phyloP scores from a whole-genome alignment of 2,888 invertebrate genomes.

The Aplocera efformata region DNA sequence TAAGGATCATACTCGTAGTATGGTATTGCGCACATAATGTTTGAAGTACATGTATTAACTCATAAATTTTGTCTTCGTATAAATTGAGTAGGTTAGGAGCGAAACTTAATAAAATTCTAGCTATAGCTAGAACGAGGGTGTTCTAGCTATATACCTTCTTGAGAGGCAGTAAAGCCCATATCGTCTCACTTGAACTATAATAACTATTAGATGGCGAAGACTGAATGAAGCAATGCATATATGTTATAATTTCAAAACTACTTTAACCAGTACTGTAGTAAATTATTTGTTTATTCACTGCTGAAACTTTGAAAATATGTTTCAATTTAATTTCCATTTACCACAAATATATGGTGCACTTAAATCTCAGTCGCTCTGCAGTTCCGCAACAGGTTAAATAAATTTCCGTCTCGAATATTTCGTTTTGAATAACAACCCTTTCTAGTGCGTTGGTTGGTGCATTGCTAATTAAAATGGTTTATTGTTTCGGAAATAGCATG shows the following conservation, averaged over 20 bases:
- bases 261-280: not conserved
- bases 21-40: too few relatives aligned
- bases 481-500: conserved; percentile 28
- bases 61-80: too few relatives aligned
- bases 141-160: too few relatives aligned
- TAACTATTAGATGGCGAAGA: too few relatives aligned
- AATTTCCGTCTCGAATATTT: conserved; percentile 35
- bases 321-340: conserved; percentile 14
- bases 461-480: conserved; percentile 40
- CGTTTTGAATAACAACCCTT: conserved; percentile 37
- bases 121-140: too few relatives aligned
- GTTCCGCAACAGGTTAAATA: conserved; percentile 39
- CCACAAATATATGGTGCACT: conserved; percentile 33
- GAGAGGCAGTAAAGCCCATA: too few relatives aligned
- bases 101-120: too few relatives aligned
- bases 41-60: too few relatives aligned
- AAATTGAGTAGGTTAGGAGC: too few relatives aligned
- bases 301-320: conserved; percentile 11
- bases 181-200: too few relatives aligned
- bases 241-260: not conserved
- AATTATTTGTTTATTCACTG: conserved; percentile 5
- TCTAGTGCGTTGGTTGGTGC: conserved; percentile 29
- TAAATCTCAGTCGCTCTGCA: conserved; percentile 32
- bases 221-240: too few relatives aligned
- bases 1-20: too few relatives aligned